These are phyloP conservation scores for Achatina immaculata DNA, from an alignment of 1,140 invertebrate species.

Conservation along the genomic window DNA sequence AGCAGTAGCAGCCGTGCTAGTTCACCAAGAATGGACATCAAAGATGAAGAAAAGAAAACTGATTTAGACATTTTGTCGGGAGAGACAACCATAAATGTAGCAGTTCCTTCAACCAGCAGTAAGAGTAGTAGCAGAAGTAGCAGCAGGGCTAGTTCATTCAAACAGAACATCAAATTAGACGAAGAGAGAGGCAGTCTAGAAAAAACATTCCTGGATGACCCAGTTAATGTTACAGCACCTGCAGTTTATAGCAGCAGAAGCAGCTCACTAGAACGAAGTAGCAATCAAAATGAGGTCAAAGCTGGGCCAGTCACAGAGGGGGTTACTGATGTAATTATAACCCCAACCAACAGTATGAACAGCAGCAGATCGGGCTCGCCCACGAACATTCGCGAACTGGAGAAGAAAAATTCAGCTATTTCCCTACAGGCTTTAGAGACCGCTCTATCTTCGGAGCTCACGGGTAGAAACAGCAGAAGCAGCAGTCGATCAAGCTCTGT, in stretches of 20 bases:
- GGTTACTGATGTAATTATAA: not conserved
- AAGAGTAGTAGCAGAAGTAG: too few relatives aligned
- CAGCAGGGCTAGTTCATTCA: not conserved
- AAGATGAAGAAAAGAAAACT: not conserved
- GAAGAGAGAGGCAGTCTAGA: not conserved
- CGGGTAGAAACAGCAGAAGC: not conserved
- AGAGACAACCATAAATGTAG: too few relatives aligned
- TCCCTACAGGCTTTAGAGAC: too few relatives aligned
- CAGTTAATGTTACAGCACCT: not conserved
- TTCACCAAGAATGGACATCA: not conserved
- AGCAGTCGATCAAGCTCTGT: not conserved
- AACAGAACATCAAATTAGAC: not conserved
- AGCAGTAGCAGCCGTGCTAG: not conserved
- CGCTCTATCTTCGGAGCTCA: too few relatives aligned
- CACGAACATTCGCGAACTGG: not conserved
- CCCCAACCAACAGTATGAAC: not conserved
- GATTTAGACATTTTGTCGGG: not conserved
- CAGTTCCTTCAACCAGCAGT: too few relatives aligned
- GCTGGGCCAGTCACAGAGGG: not conserved
- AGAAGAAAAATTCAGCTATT: too few relatives aligned
- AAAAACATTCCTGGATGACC: not conserved
- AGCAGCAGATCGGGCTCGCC: not conserved
- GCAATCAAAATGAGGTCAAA: too few relatives aligned
- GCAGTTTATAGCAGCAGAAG: not conserved
- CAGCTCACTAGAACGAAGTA: not conserved